phyloP scores from a whole-genome alignment of 1,140 invertebrate species.

The Macrotrachela quadricornifera region DNA sequence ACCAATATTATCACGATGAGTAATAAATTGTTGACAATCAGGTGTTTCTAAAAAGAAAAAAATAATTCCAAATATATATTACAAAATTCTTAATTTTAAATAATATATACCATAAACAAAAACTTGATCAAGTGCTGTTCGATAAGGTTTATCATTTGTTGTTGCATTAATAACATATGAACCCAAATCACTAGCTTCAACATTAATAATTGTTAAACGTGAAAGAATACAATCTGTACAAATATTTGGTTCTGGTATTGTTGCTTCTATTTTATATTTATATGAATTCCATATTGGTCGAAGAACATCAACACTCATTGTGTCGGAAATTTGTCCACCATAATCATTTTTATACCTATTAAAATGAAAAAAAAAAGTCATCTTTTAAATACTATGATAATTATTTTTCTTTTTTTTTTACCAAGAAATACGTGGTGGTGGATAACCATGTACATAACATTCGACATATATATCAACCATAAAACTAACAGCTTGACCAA shows the following conservation, averaged over 20 bases:
- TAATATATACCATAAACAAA: too few relatives aligned
- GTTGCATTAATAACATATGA: conserved; percentile 6
- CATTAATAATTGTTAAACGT: conserved; percentile 8
- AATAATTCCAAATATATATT: too few relatives aligned
- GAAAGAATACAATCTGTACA: conserved; percentile 9
- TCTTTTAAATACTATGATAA: too few relatives aligned
- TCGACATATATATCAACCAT: conserved; percentile 8
- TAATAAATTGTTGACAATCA: too few relatives aligned
- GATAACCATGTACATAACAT: conserved; percentile 9
- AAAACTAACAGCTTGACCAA: conserved; percentile 7
- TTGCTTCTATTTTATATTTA: background rate
- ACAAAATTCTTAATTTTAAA: too few relatives aligned
- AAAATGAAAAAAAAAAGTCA: background rate
- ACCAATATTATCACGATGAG: too few relatives aligned
- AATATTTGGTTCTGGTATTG: conserved; percentile 6
- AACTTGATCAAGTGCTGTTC: too few relatives aligned
- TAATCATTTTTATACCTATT: background rate
- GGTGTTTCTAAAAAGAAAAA: too few relatives aligned
- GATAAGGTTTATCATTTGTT: background rate
- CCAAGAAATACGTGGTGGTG: background rate
- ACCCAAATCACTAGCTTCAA: conserved; percentile 2
- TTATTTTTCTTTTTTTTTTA: background rate
- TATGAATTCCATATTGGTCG: background rate
- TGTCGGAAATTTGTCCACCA: too few relatives aligned
- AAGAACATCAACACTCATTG: too few relatives aligned